Evolutionary conservation across 2,113 vertebrate species (phyloP), one percentile per base, ranked within the genome.

Genomic region (Uria lomvia): DNA sequence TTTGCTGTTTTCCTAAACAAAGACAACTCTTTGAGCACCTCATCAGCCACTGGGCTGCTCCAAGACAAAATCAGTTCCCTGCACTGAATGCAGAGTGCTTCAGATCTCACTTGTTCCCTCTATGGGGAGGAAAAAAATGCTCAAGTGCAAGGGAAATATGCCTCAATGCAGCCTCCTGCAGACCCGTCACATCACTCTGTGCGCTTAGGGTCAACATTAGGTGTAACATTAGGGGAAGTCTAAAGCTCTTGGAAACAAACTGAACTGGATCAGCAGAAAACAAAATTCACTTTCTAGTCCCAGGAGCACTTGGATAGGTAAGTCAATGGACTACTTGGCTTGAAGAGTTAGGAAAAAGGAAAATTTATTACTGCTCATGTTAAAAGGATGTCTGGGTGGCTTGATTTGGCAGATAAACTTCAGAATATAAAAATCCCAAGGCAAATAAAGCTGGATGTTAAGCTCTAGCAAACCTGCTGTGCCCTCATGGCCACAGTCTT

Each of bases 161-260:
- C 40, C 55, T 72, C 73, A 53, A 3, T 20, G 30, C 22, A 91
- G 56, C 32, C n/a, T 73, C 79, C 72, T 81, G 66, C 63, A 71
- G 9, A 9, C 20, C 22, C 3, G 1, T 13, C 43, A 18, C 22
- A 17, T 29, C 34, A 40, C 2, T 4, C 56, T 81, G 32, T 43
- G 36, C 7, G 20, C 40, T 65, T 65, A 11, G 7, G 58, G 32
- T 63, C 60, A 89, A 84, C 78, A 72, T 52, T 55, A 84, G 34
- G 27, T 75, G 53, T 47, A 87, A 73, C 43, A 49, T 49, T 15
- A 71, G 8, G 22, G 34, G 20, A 68, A 77, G 78, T 47, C 17
- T 70, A 86, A 67, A 90, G 21, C 6, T 38, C 66, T 88, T 60
- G 38, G 75, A 88, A 77, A 80, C 56, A 90, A 94, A 88, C 42